phyloP scores from a whole-genome alignment of 2,888 invertebrate species.

The Macaria liturata region DNA sequence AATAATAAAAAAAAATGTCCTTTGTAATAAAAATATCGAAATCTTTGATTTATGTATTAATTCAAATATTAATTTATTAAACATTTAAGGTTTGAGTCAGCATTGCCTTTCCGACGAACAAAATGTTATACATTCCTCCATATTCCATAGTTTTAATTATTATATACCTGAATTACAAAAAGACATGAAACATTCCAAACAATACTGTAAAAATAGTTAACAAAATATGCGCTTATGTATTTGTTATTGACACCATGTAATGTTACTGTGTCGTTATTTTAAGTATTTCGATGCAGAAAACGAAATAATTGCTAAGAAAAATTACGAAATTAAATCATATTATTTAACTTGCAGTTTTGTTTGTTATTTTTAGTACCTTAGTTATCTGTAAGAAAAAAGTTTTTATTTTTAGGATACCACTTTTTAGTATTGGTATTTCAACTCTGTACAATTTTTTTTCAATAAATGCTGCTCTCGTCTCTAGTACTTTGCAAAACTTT shows the following conservation, averaged over 20 bases:
- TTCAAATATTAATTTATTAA: too few relatives aligned
- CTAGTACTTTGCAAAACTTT: too few relatives aligned
- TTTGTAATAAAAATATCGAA: too few relatives aligned
- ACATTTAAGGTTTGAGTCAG: too few relatives aligned
- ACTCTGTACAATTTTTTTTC: too few relatives aligned
- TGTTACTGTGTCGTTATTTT: conserved; percentile 72
- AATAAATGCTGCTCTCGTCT: too few relatives aligned
- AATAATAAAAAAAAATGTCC: too few relatives aligned
- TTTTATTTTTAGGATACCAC: too few relatives aligned
- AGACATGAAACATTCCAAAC: conserved; percentile 73
- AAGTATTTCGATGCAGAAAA: conserved; percentile 79
- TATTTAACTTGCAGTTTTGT: conserved; percentile 76
- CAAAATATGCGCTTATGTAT: conserved; percentile 75
- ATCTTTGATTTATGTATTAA: too few relatives aligned
- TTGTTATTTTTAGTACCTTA: conserved; percentile 34
- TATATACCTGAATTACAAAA: conserved; percentile 33
- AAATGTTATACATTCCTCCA: conserved; percentile 60
- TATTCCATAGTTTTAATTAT: conserved; percentile 45
- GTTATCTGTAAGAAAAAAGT: too few relatives aligned
- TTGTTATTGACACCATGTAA: conserved; percentile 69
- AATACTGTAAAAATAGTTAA: conserved; percentile 55
- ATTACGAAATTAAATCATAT: conserved; percentile 83
- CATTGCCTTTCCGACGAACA: conserved; percentile 19
- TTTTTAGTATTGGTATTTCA: too few relatives aligned
- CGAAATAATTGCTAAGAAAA: conserved; percentile 82